Evolutionary conservation across 2,113 vertebrate species (phyloP).

Genomic region (Alligator mississippiensis): DNA sequence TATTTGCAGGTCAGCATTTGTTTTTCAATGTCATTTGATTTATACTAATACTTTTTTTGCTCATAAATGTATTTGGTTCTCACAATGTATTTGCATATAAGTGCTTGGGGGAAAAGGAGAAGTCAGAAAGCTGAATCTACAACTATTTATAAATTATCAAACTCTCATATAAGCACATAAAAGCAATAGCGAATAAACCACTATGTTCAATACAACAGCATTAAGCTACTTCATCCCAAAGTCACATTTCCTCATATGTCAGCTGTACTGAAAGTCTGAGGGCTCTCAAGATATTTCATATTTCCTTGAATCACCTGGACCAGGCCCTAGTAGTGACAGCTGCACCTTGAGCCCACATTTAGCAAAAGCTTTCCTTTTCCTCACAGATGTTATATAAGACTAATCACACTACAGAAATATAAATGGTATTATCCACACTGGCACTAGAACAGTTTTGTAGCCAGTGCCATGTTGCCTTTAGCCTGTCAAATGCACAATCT

Average conservation of each 20-base stretch:
- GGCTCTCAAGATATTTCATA: not conserved
- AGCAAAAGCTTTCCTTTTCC: not conserved
- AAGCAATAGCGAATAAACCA: not conserved
- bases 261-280: not conserved
- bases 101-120: no score
- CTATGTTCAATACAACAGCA: not conserved
- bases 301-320: not conserved
- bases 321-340: not conserved
- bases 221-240: not conserved
- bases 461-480: not conserved
- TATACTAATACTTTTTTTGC: no score
- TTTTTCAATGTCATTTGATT: no score
- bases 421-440: not conserved
- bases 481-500: not conserved
- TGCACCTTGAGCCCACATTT: not conserved
- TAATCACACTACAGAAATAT: not conserved
- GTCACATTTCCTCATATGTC: not conserved
- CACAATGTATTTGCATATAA: no score
- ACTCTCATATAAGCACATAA: not conserved
- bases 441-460: accelerated
- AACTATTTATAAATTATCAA: no score
- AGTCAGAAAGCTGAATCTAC: no score
- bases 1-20: no score
- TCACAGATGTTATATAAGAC: not conserved
- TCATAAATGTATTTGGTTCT: no score